These are phyloP conservation scores for Erynnis tages DNA, from an alignment of 2,888 invertebrate genomes.

Conservation along the genomic window DNA sequence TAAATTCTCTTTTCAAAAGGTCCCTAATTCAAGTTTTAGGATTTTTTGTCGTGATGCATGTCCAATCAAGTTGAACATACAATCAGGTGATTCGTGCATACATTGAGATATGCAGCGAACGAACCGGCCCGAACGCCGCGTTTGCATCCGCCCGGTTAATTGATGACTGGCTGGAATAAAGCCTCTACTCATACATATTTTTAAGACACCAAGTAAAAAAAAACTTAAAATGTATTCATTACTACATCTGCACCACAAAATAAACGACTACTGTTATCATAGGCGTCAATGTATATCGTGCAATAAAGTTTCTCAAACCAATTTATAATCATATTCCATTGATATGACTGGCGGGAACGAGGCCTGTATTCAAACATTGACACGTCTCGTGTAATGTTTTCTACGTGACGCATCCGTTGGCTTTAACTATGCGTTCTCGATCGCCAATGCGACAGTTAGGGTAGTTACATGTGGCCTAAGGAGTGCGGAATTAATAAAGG, in stretches of 20 bases:
- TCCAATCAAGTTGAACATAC: slow-evolving; percentile 25
- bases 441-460: too few species aligned
- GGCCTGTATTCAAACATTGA: slow-evolving; percentile 5
- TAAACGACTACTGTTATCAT: too few species aligned
- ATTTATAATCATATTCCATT: neutral
- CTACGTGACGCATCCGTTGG: neutral
- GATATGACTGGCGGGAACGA: slow-evolving; percentile 5
- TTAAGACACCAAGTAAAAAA: neutral
- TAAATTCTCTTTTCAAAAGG: neutral
- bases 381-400: neutral
- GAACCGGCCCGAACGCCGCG: slow-evolving; percentile 36
- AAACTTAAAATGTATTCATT: neutral
- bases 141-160: slow-evolving; percentile 43
- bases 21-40: neutral
- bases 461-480: too few species aligned
- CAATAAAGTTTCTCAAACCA: neutral
- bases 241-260: neutral
- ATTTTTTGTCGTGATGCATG: slow-evolving; percentile 3
- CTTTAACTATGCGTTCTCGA: too few species aligned
- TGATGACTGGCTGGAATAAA: slow-evolving; percentile 32
- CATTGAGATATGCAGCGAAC: slow-evolving; percentile 14
- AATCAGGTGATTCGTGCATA: slow-evolving; percentile 24
- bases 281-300: neutral
- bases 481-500: too few species aligned
- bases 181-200: slow-evolving; percentile 25